Conservation (phyloP, 2,888 invertebrate species). For the Lissonota sp. region DNA sequence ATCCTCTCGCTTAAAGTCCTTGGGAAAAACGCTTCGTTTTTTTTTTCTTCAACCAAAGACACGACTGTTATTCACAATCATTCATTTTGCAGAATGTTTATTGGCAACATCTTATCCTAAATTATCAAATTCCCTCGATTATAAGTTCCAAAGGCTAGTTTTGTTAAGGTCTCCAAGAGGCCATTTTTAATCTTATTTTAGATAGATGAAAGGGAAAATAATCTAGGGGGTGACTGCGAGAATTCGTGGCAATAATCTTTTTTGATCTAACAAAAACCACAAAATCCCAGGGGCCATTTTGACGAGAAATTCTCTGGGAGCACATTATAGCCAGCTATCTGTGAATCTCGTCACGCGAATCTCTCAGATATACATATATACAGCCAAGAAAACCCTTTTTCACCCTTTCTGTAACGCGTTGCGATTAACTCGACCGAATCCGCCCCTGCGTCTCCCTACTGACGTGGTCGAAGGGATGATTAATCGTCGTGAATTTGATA, state of each 20-base stretch:
- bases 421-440: conserved; percentile 38
- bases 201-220: too few species aligned
- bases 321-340: conserved; percentile 57
- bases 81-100: too few species aligned
- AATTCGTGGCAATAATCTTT: conserved; percentile 73
- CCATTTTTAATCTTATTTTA: too few species aligned
- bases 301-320: conserved; percentile 69
- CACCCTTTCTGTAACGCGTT: conserved; percentile 17
- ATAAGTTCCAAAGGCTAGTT: too few species aligned
- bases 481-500: conserved; percentile 53
- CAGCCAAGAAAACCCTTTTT: conserved; percentile 45
- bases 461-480: conserved; percentile 38
- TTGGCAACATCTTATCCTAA: too few species aligned
- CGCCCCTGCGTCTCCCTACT: not conserved
- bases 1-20: conserved; percentile 40
- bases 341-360: conserved; percentile 68
- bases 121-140: too few species aligned
- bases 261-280: conserved; percentile 65
- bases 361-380: conserved; percentile 27
- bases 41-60: conserved; percentile 24
- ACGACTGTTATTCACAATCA: not conserved
- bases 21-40: conserved; percentile 40
- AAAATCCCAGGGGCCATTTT: conserved; percentile 77
- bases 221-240: not conserved
- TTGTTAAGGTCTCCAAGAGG: too few species aligned